Evolutionary conservation across 1,140 invertebrate genomes (phyloP).

Genomic region (Episyrphus balteatus): DNA sequence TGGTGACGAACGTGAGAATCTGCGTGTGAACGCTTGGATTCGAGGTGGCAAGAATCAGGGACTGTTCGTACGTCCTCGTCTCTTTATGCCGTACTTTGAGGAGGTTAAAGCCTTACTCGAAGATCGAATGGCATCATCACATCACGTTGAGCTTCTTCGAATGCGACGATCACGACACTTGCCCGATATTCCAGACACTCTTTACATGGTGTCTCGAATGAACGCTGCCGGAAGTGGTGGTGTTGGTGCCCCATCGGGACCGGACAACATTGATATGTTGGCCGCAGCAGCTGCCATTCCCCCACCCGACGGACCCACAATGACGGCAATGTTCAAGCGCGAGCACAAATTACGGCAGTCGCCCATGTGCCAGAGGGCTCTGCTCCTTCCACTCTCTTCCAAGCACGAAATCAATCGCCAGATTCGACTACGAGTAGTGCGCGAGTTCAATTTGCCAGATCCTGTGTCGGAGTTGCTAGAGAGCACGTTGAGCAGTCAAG

Average conservation of each 20-base stretch:
- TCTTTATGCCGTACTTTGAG: slow-evolving; percentile 90
- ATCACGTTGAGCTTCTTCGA: slow-evolving; percentile 62
- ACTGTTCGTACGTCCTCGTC: slow-evolving; percentile 69
- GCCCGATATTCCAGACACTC: slow-evolving; percentile 78
- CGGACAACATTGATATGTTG: slow-evolving; percentile 50
- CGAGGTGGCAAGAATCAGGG: slow-evolving; percentile 65
- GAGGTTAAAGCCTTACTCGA: slow-evolving; percentile 81
- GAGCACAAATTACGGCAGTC: slow-evolving; percentile 73
- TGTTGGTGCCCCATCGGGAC: slow-evolving; percentile 42
- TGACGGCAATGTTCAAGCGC: slow-evolving; percentile 73
- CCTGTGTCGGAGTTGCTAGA: slow-evolving; percentile 76
- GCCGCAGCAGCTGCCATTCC: slow-evolving; percentile 49
- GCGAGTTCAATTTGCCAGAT: slow-evolving; percentile 90
- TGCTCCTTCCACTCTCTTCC: slow-evolving; percentile 61
- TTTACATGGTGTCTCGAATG: slow-evolving; percentile 72
- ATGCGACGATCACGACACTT: slow-evolving; percentile 56
- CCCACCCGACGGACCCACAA: slow-evolving; percentile 60
- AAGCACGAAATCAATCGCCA: slow-evolving; percentile 63
- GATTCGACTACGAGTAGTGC: slow-evolving; percentile 76
- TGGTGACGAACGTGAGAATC: slow-evolving; percentile 55
- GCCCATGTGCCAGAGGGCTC: slow-evolving; percentile 66
- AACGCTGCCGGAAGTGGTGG: slow-evolving; percentile 34
- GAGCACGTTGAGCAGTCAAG: slow-evolving; percentile 25
- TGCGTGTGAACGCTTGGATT: slow-evolving; percentile 77
- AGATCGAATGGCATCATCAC: slow-evolving; percentile 56